These are phyloP conservation scores for Stegophylla sp. DNA, from an alignment of 2,888 invertebrate species.

Conservation along the genomic window DNA sequence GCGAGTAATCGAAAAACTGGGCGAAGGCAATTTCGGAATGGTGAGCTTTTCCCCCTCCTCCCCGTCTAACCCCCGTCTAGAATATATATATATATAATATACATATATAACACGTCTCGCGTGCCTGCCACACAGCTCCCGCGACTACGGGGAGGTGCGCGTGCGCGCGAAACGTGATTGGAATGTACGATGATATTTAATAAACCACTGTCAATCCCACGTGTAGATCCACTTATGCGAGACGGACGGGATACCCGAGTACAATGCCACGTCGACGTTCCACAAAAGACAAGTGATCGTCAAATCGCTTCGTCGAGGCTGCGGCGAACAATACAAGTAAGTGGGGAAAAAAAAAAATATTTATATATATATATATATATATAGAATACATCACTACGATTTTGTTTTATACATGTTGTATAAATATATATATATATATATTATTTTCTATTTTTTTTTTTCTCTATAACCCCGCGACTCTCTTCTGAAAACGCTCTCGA, in stretches of 20 bases:
- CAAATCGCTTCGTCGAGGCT: slow-evolving; percentile 78
- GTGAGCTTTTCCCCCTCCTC: too few species aligned
- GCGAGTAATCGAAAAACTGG: slow-evolving; percentile 82
- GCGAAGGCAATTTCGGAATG: slow-evolving; percentile 87
- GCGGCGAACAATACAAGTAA: slow-evolving; percentile 73
- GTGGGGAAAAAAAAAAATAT: slow-evolving; percentile 61
- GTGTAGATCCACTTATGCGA: slow-evolving; percentile 77
- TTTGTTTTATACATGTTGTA: slow-evolving; percentile 3
- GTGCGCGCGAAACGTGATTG: slow-evolving; percentile 35
- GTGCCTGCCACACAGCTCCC: too few species aligned
- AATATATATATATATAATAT: too few species aligned
- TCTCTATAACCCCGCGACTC: not conserved
- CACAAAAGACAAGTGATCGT: slow-evolving; percentile 78
- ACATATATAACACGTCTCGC: too few species aligned
- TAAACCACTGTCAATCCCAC: slow-evolving; percentile 53
- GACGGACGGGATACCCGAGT: slow-evolving; percentile 76
- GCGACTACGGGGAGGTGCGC: too few species aligned
- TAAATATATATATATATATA: too few species aligned
- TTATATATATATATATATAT: not conserved
- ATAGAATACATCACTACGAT: slow-evolving; percentile 9
- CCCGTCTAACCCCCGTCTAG: too few species aligned
- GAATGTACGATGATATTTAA: slow-evolving; percentile 36
- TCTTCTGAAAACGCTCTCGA: not conserved
- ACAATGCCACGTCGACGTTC: slow-evolving; percentile 72
- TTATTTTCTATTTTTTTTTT: not conserved